Conservation (phyloP, 2,888 invertebrate species). For the Cynaeus angustus region DNA sequence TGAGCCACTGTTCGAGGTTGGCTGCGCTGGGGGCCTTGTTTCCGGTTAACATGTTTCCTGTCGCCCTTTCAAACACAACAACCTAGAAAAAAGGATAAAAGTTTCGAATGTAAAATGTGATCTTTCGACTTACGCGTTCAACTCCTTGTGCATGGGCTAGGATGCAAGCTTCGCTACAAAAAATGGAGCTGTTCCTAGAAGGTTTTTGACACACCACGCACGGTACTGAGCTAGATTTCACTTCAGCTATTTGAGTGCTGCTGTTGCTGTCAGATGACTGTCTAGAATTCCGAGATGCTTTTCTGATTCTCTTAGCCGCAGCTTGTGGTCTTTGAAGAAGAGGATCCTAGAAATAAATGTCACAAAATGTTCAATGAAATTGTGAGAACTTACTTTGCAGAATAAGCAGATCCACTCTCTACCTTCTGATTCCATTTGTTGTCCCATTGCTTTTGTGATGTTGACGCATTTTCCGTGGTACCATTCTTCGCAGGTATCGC, state of each 20-base stretch:
- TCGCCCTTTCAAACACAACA: slow-evolving; percentile 88
- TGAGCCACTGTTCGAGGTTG: slow-evolving; percentile 88
- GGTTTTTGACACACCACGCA: slow-evolving; percentile 87
- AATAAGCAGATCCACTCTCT: slow-evolving; percentile 93
- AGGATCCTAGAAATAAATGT: slow-evolving; percentile 56
- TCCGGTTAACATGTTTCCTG: slow-evolving; percentile 83
- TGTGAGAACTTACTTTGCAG: slow-evolving; percentile 76
- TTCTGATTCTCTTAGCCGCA: slow-evolving; percentile 68
- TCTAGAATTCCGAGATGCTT: slow-evolving; percentile 66
- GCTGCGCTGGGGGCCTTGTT: slow-evolving; percentile 88
- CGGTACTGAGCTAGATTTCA: slow-evolving; percentile 56
- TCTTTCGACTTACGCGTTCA: slow-evolving; percentile 65
- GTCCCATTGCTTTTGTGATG: slow-evolving; percentile 91
- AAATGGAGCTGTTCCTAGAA: slow-evolving; percentile 87
- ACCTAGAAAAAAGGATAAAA: slow-evolving; percentile 66
- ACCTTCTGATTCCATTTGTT: slow-evolving; percentile 92
- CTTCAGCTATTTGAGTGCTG: slow-evolving; percentile 54
- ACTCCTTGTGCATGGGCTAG: slow-evolving; percentile 87
- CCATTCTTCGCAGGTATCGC: slow-evolving; percentile 97
- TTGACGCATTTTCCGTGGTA: slow-evolving; percentile 98
- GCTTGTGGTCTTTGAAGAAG: slow-evolving; percentile 67
- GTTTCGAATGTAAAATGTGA: neutral
- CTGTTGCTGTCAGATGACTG: slow-evolving; percentile 66
- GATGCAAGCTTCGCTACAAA: slow-evolving; percentile 92
- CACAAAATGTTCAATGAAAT: neutral